Evolutionary conservation across 2,113 vertebrate genomes (phyloP).

Genomic region (Neolamprologus modestus): DNA sequence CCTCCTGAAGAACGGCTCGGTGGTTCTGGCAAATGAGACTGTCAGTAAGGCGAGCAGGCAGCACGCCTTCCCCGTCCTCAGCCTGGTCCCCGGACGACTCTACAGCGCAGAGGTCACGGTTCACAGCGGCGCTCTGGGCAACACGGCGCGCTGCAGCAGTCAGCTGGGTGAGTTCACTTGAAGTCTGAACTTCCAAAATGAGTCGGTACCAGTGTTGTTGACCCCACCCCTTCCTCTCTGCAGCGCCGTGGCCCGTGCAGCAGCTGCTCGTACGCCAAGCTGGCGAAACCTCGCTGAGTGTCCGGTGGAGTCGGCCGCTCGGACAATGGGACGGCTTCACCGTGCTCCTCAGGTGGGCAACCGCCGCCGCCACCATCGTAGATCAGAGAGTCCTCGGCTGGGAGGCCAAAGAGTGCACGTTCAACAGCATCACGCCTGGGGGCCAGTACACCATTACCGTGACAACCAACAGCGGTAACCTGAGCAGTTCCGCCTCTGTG

Average conservation of each 20-base stretch:
- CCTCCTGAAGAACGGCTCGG: slow-evolving; percentile 70
- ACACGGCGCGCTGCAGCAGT: slow-evolving; percentile 61
- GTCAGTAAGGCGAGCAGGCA: slow-evolving; percentile 45
- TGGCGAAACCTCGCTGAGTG: slow-evolving; percentile 77
- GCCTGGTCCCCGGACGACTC: slow-evolving; percentile 76
- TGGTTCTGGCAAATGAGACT: slow-evolving; percentile 69
- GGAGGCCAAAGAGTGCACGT: slow-evolving; percentile 80
- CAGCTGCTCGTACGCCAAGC: slow-evolving; percentile 78
- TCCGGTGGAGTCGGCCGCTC: slow-evolving; percentile 76
- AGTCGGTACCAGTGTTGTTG: fast-evolving
- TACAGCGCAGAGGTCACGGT: slow-evolving; percentile 77
- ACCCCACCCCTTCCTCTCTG: background rate
- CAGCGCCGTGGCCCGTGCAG: slow-evolving; percentile 81
- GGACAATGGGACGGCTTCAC: slow-evolving; percentile 84
- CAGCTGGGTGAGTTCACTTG: slow-evolving; percentile 71
- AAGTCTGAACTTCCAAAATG: background rate
- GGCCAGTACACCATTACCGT: slow-evolving; percentile 75
- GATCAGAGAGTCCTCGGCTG: slow-evolving; percentile 69
- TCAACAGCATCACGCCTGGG: slow-evolving; percentile 78
- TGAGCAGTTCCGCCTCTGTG: slow-evolving; percentile 76
- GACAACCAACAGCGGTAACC: slow-evolving; percentile 79
- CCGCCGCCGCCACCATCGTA: slow-evolving; percentile 50
- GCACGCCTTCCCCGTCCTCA: slow-evolving; percentile 1
- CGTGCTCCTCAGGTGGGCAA: slow-evolving; percentile 66
- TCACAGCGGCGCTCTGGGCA: slow-evolving; percentile 76